Conservation (phyloP, 2,888 invertebrate genomes). For the Drosophila nr. medialis region DNA sequence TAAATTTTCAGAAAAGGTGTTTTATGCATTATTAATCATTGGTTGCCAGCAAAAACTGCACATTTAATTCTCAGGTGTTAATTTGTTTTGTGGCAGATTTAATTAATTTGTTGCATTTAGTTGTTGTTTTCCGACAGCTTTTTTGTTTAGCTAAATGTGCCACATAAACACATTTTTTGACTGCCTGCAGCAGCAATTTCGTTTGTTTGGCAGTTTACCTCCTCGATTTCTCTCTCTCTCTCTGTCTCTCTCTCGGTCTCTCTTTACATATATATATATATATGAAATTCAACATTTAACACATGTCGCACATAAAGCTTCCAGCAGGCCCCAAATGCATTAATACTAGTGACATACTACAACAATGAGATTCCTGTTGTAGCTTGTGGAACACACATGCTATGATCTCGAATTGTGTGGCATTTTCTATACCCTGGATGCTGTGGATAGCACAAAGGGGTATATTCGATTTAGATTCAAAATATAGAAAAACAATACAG, state of each 20-base stretch:
- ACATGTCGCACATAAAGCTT: conserved; percentile 39
- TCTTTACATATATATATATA: background rate
- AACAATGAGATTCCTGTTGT: conserved; percentile 33
- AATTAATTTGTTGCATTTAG: conserved; percentile 72
- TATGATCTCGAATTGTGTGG: conserved; percentile 11
- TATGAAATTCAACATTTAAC: conserved; percentile 23
- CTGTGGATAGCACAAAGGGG: background rate
- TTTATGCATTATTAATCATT: conserved; percentile 50
- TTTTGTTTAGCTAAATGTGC: conserved; percentile 33
- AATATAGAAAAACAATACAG: background rate
- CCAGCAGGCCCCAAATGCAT: conserved; percentile 29
- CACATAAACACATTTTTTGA: conserved; percentile 23
- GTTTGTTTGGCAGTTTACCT: background rate
- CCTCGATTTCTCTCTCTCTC: background rate
- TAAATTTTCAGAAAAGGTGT: conserved; percentile 53
- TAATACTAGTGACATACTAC: conserved; percentile 20
- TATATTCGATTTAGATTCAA: background rate
- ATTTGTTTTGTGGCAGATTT: conserved; percentile 64
- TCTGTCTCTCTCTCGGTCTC: conserved; percentile 2
- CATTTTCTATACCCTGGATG: background rate
- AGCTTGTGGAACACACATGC: conserved; percentile 28
- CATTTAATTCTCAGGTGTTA: conserved; percentile 38
- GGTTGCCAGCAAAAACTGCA: conserved; percentile 14
- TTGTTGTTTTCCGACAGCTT: conserved; percentile 36
- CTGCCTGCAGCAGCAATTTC: conserved; percentile 1